Percentiles rank a stretch among this genome's conserved stretches.
Evolutionary conservation across 2,113 vertebrate genomes (phyloP).

Genomic region (Trachemys scripta): DNA sequence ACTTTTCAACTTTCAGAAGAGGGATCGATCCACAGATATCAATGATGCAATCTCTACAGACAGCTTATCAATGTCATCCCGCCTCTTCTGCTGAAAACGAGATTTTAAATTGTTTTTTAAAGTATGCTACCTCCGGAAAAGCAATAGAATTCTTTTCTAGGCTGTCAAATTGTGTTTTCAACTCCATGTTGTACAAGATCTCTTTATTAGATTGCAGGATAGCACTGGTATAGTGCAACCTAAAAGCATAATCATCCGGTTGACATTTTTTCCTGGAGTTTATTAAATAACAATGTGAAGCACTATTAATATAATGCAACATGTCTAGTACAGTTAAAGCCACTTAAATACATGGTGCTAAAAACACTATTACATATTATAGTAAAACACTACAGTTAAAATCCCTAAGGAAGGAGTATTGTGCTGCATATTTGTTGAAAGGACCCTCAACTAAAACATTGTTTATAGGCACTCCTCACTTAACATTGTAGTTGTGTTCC

Average conservation of each 20-base stretch:
- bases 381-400: background rate
- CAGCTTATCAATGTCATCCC: background rate
- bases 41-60: background rate
- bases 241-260: conserved; percentile 19
- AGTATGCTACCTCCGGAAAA: background rate
- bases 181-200: background rate
- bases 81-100: background rate
- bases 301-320: background rate
- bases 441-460: background rate
- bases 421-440: background rate
- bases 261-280: conserved; percentile 26
- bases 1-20: background rate
- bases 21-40: background rate
- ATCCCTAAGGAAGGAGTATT: background rate
- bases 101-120: background rate
- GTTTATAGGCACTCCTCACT: too few species aligned
- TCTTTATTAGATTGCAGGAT: conserved; percentile 1
- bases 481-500: too few species aligned
- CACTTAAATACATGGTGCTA: background rate
- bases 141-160: background rate
- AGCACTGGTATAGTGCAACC: background rate
- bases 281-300: conserved; percentile 37
- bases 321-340: background rate
- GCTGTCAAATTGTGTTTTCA: conserved; percentile 40
- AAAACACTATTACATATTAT: background rate